These are phyloP conservation scores for Cebus imitator DNA, from an alignment of 2,113 vertebrate genomes.

Conservation along the genomic window DNA sequence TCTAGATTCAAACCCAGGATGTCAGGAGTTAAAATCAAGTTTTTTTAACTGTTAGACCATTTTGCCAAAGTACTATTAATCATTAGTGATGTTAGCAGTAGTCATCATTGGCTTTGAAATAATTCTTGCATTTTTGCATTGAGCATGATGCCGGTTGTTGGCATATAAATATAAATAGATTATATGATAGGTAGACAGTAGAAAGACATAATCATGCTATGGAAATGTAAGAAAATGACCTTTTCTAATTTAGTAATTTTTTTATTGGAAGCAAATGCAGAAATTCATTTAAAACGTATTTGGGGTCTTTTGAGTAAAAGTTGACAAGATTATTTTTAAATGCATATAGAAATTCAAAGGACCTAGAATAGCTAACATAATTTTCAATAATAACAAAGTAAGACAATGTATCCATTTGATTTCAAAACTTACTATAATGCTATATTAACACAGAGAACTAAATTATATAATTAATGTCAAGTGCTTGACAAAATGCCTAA, in stretches of 20 bases:
- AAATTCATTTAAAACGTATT: neutral
- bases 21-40: neutral
- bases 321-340: neutral
- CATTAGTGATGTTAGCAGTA: neutral
- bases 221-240: neutral
- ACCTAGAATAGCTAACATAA: neutral
- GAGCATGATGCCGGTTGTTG: neutral
- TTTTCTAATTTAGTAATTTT: neutral
- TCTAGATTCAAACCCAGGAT: neutral
- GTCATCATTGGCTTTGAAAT: neutral
- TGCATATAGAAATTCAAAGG: neutral
- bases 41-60: neutral
- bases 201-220: neutral
- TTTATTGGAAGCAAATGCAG: neutral
- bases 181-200: neutral
- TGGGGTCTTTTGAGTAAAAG: neutral
- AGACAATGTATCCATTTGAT: neutral
- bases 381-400: neutral
- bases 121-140: neutral
- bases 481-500: no score
- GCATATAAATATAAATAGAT: neutral
- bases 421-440: neutral
- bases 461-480: no score
- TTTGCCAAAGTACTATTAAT: conserved; percentile 3
- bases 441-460: neutral